Evolutionary conservation across 2,797 vertebrate species (phyloP).

Genomic region (Platalea minor): DNA sequence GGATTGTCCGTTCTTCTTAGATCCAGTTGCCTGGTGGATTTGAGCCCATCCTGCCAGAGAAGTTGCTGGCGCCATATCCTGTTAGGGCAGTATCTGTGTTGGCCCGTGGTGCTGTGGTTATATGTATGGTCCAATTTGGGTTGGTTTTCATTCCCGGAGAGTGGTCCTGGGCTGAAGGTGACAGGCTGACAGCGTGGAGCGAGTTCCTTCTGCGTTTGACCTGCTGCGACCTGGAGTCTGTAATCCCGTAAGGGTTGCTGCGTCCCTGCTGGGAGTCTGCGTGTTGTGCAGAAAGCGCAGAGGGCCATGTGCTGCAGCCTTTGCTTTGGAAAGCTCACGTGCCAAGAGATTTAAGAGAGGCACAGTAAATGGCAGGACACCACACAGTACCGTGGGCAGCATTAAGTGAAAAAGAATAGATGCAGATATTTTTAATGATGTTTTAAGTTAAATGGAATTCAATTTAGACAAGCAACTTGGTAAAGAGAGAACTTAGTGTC

Average conservation of each 20-base stretch:
- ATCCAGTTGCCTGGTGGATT: conserved; percentile 26
- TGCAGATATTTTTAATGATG: background rate
- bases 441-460: background rate
- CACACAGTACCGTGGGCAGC: background rate
- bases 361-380: background rate
- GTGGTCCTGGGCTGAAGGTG: background rate
- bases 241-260: background rate
- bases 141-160: background rate
- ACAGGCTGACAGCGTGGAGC: accelerated
- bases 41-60: conserved; percentile 22
- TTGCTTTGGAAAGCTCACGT: background rate
- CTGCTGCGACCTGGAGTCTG: accelerated
- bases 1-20: conserved; percentile 50
- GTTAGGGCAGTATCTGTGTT: background rate
- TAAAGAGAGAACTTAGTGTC: background rate
- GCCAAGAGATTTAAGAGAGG: background rate
- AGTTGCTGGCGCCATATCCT: background rate
- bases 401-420: background rate
- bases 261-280: background rate
- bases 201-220: background rate
- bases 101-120: background rate
- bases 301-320: background rate
- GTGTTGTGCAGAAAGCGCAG: background rate
- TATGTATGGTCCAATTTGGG: background rate
- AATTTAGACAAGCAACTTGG: background rate